Evolutionary conservation across 2,888 invertebrate genomes (phyloP).

Genomic region (Drosophila maculinotata): DNA sequence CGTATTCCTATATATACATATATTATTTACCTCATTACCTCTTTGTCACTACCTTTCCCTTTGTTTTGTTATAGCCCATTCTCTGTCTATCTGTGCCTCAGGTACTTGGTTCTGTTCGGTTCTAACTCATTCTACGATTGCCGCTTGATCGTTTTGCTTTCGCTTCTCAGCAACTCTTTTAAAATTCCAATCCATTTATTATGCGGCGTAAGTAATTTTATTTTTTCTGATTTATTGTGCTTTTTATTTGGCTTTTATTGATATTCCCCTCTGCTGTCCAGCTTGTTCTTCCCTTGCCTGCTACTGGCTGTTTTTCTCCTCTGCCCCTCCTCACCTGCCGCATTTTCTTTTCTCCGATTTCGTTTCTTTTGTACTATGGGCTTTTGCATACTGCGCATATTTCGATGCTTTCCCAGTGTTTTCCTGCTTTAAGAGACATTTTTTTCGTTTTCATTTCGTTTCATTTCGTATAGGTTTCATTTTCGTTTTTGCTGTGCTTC

Average conservation of each 20-base stretch:
- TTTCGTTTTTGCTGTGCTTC: conserved; percentile 30
- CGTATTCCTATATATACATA: neutral
- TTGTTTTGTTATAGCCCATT: conserved; percentile 15
- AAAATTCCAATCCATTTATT: conserved; percentile 51
- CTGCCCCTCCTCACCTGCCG: conserved; percentile 22
- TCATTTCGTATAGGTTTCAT: conserved; percentile 33
- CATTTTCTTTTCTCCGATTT: conserved; percentile 24
- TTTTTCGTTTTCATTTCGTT: conserved; percentile 36
- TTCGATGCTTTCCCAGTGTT: conserved; percentile 54
- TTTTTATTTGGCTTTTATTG: conserved; percentile 42
- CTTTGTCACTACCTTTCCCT: conserved; percentile 7
- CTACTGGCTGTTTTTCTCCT: conserved; percentile 23
- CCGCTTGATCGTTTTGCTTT: conserved; percentile 33
- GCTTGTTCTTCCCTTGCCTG: conserved; percentile 8
- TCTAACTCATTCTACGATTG: conserved; percentile 22
- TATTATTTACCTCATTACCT: conserved; percentile 24
- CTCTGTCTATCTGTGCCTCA: neutral
- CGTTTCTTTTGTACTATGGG: conserved; percentile 30
- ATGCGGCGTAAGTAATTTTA: conserved; percentile 48
- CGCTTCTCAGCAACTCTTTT: conserved; percentile 25
- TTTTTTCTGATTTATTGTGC: conserved; percentile 54
- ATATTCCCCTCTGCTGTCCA: conserved; percentile 9
- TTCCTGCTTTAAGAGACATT: conserved; percentile 56
- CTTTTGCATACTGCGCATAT: conserved; percentile 72
- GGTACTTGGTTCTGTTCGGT: neutral